Percentiles rank a stretch among this genome's conserved stretches.
Evolutionary conservation across 2,888 invertebrate species (phyloP).

Genomic region (Euspilapteryx auroguttella): DNA sequence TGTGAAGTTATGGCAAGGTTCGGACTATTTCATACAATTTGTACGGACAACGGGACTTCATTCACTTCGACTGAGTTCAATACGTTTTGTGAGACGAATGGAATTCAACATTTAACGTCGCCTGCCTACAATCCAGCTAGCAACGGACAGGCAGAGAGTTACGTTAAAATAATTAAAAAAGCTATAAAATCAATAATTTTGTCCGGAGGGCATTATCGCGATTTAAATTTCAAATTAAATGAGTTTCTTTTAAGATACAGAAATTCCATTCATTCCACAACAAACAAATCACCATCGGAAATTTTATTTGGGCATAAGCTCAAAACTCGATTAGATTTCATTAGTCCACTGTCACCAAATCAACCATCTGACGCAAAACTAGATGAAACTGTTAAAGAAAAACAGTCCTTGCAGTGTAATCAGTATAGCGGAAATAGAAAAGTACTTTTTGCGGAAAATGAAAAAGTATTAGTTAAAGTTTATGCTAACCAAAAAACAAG

Average conservation of each 20-base stretch:
- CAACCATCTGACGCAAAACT: too few species aligned
- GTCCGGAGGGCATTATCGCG: neutral
- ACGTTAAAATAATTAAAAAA: slow-evolving; percentile 5
- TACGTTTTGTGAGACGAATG: slow-evolving; percentile 5
- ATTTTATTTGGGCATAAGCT: slow-evolving; percentile 5
- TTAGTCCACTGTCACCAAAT: too few species aligned
- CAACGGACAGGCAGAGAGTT: slow-evolving; percentile 4
- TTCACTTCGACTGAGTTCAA: slow-evolving; percentile 5
- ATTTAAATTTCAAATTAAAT: slow-evolving; percentile 1
- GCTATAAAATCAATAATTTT: neutral
- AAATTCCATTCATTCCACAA: slow-evolving; percentile 6
- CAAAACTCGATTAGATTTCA: slow-evolving; percentile 5
- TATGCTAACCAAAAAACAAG: too few species aligned
- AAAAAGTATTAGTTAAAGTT: too few species aligned
- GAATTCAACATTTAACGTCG: slow-evolving; percentile 2
- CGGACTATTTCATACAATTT: slow-evolving; percentile 2
- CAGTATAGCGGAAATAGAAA: too few species aligned
- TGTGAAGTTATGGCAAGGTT: neutral
- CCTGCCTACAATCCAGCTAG: slow-evolving; percentile 3
- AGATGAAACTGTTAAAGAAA: too few species aligned
- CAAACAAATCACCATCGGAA: slow-evolving; percentile 5
- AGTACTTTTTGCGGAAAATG: too few species aligned
- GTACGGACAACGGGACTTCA: slow-evolving; percentile 5
- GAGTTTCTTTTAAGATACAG: slow-evolving; percentile 6
- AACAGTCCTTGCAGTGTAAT: too few species aligned